These are phyloP conservation scores for Eucera pruinosa DNA, from an alignment of 2,888 invertebrate genomes.

Conservation along the genomic window DNA sequence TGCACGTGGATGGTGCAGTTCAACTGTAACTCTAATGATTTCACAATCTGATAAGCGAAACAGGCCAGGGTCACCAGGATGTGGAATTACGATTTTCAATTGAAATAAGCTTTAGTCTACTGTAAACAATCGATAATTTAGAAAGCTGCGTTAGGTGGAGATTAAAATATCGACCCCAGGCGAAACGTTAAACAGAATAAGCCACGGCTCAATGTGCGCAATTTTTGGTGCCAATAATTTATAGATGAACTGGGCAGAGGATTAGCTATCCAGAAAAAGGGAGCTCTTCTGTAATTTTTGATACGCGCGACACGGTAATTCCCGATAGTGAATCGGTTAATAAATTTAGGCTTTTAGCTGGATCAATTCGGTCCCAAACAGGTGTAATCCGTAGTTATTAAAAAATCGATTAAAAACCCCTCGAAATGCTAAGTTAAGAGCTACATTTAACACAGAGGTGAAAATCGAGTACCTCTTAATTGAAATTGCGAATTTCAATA, in stretches of 20 bases:
- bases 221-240: not conserved
- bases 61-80: not conserved
- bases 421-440: not conserved
- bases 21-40: conserved; percentile 12
- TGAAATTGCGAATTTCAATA: no score
- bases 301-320: not conserved
- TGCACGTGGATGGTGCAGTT: not conserved
- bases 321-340: conserved; percentile 20
- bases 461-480: not conserved
- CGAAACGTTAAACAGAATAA: not conserved
- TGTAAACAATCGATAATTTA: not conserved
- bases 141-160: not conserved
- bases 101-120: no score
- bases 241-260: not conserved
- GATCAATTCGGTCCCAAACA: conserved; percentile 12
- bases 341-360: conserved; percentile 12
- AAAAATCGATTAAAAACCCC: not conserved
- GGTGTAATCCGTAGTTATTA: conserved; percentile 13
- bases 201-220: not conserved
- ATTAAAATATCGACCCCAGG: not conserved
- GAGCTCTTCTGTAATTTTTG: not conserved
- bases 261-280: not conserved
- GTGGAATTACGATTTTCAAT: no score
- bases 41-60: not conserved
- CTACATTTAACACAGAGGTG: no score